phyloP scores from a whole-genome alignment of 2,113 vertebrate species.

The Grus americana region DNA sequence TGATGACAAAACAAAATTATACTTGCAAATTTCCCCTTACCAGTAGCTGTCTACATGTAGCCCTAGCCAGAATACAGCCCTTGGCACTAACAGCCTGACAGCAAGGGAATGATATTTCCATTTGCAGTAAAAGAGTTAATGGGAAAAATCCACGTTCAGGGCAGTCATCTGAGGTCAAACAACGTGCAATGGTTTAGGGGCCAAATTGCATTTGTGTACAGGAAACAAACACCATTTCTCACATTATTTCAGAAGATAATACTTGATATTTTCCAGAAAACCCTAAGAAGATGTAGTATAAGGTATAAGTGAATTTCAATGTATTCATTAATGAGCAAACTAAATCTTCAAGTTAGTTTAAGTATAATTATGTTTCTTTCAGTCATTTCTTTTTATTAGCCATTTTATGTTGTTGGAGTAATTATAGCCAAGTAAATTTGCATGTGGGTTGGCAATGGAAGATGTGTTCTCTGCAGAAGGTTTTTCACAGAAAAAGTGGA shows the following conservation, averaged over 20 bases:
- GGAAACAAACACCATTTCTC: background rate
- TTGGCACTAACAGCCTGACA: conserved; percentile 23
- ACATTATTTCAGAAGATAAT: background rate
- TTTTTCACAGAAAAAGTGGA: background rate
- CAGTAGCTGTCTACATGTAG: background rate
- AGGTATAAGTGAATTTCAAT: background rate
- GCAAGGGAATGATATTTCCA: background rate
- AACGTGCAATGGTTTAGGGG: background rate
- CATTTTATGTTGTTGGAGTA: background rate
- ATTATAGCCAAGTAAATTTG: background rate
- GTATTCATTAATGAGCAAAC: background rate
- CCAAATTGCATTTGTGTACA: background rate
- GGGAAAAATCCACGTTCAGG: background rate
- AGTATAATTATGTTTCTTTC: background rate
- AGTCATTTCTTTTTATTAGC: conserved; percentile 17
- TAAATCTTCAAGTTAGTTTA: background rate
- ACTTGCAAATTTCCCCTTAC: conserved; percentile 1
- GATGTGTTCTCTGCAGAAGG: background rate
- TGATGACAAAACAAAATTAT: conserved; percentile 22
- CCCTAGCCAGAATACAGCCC: background rate
- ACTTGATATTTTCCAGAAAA: background rate
- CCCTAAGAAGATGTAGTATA: background rate
- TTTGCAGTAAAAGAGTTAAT: conserved; percentile 35
- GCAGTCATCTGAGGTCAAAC: background rate
- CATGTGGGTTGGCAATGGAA: background rate